These are phyloP conservation scores for Pomacea canaliculata DNA, from an alignment of 2,888 invertebrate species.

Conservation along the genomic window DNA sequence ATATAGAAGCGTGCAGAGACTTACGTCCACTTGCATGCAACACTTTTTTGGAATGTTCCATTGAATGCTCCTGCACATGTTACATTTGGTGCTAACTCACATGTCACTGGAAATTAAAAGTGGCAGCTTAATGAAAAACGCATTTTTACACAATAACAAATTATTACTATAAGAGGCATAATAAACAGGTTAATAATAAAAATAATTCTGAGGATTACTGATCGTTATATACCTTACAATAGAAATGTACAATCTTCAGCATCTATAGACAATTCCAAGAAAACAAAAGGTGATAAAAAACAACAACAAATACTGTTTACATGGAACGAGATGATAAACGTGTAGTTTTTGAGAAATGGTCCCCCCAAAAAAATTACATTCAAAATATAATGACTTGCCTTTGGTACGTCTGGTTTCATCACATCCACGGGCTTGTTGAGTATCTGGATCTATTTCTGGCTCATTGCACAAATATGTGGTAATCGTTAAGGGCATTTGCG, in stretches of 20 bases:
- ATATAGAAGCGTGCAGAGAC: constrained; percentile 67
- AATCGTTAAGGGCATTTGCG: constrained; percentile 9
- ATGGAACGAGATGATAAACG: no score
- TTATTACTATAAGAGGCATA: no score
- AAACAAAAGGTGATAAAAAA: no score
- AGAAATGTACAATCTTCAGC: no score
- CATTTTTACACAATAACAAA: no score
- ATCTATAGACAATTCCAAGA: no score
- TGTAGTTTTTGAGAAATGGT: no score
- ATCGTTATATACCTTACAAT: no score
- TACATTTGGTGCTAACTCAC: constrained; percentile 86
- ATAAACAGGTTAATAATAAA: no score
- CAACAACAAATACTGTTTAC: no score
- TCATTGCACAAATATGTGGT: constrained; percentile 64
- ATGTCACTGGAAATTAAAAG: constrained; percentile 68
- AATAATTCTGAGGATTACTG: no score
- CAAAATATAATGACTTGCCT: constrained; percentile 73
- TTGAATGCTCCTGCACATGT: constrained; percentile 83
- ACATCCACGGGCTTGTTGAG: constrained; percentile 89
- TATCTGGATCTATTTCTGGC: constrained; percentile 82
- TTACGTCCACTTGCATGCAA: constrained; percentile 96
- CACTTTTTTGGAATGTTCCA: constrained; percentile 83
- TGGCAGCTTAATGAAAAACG: not conserved
- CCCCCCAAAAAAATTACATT: no score
- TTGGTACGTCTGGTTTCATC: constrained; percentile 81